Percentiles rank a stretch among this genome's conserved stretches.
These are phyloP conservation scores for fruit fly (Drosophila melanogaster) DNA, from an alignment of 1,140 invertebrate genomes.

Conservation along the genomic window DNA sequence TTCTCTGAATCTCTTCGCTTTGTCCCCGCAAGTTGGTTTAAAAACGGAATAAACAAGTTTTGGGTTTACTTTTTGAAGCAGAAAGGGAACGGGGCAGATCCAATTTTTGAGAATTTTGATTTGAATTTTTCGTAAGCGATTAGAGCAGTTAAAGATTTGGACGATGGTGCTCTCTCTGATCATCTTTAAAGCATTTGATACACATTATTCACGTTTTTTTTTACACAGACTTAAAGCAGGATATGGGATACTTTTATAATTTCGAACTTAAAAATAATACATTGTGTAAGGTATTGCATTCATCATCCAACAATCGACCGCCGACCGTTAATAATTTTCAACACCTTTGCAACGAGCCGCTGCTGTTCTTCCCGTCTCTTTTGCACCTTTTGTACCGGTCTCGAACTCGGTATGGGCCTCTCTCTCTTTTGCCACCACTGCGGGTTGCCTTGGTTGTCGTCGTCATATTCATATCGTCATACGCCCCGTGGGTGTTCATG, in stretches of 20 bases:
- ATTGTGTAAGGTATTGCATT: not conserved
- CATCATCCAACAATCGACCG: slow-evolving; percentile 16
- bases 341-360: slow-evolving; percentile 57
- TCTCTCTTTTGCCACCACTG: slow-evolving; percentile 23
- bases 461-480: slow-evolving; percentile 48
- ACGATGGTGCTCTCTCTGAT: no score
- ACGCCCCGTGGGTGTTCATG: slow-evolving; percentile 71
- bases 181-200: no score
- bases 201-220: no score
- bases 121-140: not conserved
- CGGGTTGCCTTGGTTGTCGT: slow-evolving; percentile 47
- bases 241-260: not conserved
- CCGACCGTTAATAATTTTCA: slow-evolving; percentile 77
- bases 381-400: not conserved
- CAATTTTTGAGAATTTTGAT: slow-evolving; percentile 23
- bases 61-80: not conserved
- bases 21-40: slow-evolving; percentile 5
- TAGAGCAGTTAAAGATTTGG: not conserved
- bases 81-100: not conserved
- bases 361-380: not conserved
- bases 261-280: no score
- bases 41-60: slow-evolving; percentile 31
- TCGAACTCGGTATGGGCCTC: slow-evolving; percentile 6
- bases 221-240: not conserved
- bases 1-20: slow-evolving; percentile 21